Evolutionary conservation across 2,113 vertebrate genomes (phyloP).

Genomic region (Eidolon helvum): DNA sequence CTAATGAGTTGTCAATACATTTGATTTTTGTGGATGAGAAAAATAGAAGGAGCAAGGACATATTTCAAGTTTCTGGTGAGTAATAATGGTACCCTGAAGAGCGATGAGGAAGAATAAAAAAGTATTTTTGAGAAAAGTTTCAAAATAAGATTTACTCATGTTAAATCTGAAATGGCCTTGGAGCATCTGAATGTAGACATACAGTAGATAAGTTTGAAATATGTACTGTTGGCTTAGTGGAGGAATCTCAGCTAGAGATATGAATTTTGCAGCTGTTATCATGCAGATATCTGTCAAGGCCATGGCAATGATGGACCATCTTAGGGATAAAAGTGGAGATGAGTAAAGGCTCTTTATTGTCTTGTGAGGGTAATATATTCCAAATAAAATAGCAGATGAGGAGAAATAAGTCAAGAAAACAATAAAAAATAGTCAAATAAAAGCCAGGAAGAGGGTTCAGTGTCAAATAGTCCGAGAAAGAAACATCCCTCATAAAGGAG

Average conservation of each 20-base stretch:
- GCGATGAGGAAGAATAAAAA: background rate
- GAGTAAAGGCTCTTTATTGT: background rate
- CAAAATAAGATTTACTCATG: background rate
- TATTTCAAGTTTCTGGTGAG: background rate
- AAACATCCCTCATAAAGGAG: background rate
- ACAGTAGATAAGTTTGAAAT: background rate
- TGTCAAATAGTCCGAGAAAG: background rate
- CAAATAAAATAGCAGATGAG: background rate
- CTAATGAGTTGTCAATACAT: background rate
- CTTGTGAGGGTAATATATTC: too few relatives aligned
- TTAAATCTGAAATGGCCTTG: background rate
- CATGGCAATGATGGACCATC: background rate
- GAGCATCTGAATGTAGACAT: background rate
- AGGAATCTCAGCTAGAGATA: background rate
- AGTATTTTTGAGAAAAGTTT: background rate
- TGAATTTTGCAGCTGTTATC: background rate
- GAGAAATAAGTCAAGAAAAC: background rate
- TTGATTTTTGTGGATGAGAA: background rate
- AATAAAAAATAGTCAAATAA: background rate
- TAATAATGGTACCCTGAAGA: background rate
- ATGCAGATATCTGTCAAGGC: background rate
- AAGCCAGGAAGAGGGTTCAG: background rate
- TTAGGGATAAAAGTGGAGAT: background rate
- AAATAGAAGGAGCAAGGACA: background rate
- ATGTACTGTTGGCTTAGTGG: background rate